Evolutionary conservation across 2,113 vertebrate species (phyloP).

Genomic region (Albula glossodonta): DNA sequence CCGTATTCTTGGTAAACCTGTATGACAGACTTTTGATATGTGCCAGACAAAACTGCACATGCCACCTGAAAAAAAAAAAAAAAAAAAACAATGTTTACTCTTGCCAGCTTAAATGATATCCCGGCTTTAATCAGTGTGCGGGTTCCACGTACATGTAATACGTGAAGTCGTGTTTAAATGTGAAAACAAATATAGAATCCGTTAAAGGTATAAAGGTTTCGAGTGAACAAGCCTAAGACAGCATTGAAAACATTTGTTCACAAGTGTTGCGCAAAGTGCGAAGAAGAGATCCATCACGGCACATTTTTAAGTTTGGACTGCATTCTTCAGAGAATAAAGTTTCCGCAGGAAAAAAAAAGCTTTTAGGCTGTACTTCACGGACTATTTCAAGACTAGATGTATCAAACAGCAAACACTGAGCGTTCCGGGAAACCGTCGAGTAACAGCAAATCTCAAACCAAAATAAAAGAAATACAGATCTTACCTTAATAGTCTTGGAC

Average conservation of each 20-base stretch:
- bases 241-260: background rate
- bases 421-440: background rate
- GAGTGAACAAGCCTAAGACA: background rate
- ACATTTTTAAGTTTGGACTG: background rate
- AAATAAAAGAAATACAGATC: conserved; percentile 4
- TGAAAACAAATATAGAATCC: background rate
- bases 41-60: background rate
- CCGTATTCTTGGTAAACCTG: background rate
- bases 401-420: background rate
- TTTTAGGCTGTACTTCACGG: background rate
- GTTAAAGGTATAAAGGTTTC: background rate
- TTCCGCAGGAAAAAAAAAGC: background rate
- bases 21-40: background rate
- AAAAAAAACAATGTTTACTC: background rate
- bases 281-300: background rate
- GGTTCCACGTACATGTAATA: background rate
- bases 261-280: background rate
- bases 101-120: background rate
- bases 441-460: background rate
- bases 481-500: conserved; percentile 73
- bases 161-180: background rate
- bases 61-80: background rate
- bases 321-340: background rate
- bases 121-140: background rate
- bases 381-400: background rate